phyloP scores from a whole-genome alignment of 2,797 vertebrate species.

The Enteromius treurensis region DNA sequence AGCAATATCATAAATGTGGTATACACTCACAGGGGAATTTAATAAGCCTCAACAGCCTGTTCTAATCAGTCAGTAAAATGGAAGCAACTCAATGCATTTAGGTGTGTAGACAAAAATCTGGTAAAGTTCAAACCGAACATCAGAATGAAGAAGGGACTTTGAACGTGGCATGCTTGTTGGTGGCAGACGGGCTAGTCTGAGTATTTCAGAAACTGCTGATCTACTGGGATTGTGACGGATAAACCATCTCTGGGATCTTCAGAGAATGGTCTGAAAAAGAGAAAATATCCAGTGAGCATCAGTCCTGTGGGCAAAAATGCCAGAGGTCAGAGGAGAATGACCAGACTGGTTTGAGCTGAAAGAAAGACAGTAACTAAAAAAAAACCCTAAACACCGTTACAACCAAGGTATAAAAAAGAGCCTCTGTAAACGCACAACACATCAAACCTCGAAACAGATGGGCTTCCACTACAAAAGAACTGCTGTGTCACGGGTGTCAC shows the following conservation, averaged over 20 bases:
- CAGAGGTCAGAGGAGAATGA: slow-evolving; percentile 54
- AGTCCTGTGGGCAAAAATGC: slow-evolving; percentile 44
- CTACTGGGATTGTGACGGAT: not conserved
- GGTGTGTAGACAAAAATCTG: not conserved
- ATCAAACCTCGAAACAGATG: not conserved
- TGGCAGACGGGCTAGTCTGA: not conserved
- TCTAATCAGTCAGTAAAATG: not conserved
- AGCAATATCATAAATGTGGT: not conserved
- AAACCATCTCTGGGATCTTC: not conserved
- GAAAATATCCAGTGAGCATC: slow-evolving; percentile 39
- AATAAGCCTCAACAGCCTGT: not conserved
- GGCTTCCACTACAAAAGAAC: not conserved
- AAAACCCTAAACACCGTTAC: not conserved
- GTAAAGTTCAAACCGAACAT: not conserved
- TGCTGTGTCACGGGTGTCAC: not conserved
- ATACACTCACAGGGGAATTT: not conserved
- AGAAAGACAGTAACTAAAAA: not conserved
- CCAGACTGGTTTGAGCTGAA: slow-evolving; percentile 10
- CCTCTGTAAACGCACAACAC: not conserved
- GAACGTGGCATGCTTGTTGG: not conserved
- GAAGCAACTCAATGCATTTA: not conserved
- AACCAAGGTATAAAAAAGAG: not conserved
- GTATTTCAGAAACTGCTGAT: not conserved
- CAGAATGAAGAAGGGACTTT: not conserved
- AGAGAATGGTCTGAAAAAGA: not conserved